These are phyloP conservation scores for Sander lucioperca DNA, from an alignment of 2,113 vertebrate species.

Conservation along the genomic window DNA sequence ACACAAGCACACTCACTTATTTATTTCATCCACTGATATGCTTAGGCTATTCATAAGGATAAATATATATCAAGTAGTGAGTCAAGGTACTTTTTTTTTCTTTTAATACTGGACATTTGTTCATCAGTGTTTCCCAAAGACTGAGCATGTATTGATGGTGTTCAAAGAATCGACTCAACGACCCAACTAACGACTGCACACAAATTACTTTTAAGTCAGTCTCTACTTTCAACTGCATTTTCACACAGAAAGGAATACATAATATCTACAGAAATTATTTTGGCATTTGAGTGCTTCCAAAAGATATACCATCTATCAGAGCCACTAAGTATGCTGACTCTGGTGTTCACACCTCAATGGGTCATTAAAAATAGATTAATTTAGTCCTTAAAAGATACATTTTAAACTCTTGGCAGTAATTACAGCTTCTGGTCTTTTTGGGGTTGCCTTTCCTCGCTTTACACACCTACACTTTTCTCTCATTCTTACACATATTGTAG, in stretches of 20 bases:
- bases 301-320: background rate
- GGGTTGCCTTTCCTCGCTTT: background rate
- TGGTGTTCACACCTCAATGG: background rate
- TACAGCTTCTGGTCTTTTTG: background rate
- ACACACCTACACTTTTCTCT: background rate
- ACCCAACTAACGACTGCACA: background rate
- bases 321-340: background rate
- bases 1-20: slow-evolving; percentile 38
- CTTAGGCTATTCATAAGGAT: background rate
- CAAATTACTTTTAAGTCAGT: background rate
- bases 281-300: background rate
- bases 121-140: background rate
- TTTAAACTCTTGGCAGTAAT: background rate
- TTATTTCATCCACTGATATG: slow-evolving; percentile 20
- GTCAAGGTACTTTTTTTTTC: background rate
- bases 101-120: background rate
- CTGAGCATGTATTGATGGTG: background rate
- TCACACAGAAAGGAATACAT: background rate
- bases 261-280: background rate
- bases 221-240: background rate
- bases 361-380: slow-evolving; percentile 6
- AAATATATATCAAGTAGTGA: background rate
- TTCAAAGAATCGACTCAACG: background rate
- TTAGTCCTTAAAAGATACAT: background rate
- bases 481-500: background rate